Base-by-base conservation (phyloP, 2,888 invertebrate genomes). In the Mesorhabditis belari region DNA sequence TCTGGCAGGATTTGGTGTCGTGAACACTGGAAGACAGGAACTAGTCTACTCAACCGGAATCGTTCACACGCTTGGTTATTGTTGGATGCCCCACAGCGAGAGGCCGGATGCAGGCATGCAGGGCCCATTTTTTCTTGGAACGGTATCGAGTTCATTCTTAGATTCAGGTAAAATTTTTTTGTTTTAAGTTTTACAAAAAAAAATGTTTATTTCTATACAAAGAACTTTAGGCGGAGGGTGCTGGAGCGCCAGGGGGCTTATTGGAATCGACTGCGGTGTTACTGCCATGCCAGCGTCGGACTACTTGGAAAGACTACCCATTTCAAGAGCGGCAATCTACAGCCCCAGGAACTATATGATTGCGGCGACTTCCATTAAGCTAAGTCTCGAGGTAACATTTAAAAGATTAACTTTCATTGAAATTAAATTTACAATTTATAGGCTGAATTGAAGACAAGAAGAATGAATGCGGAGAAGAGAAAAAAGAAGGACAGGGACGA, bases 131-230 rank as follows among this genome's bases (percentile, higher is more conserved):
- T 65, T 67, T 65, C 55, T 67, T 58, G 67, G 67, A 2, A 67
- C 55, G 26, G 3, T 66, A 52, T 24, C 1, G 58, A 67, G 61
- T 69, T 56, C 58, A 26, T 44, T 60, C 49, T 66, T 66, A 49
- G 67, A 64, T 63, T 67, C 67, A 61, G 67, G 67, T 67, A 69
- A 67, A 58, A 55, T 61, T 65, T 60, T 63, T 61, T 64, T 29
- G 56, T 69, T 60, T 63, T 68, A 53, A 57, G 35, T 69, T n/a
- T n/a, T n/a, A n/a, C n/a, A n/a, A n/a, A n/a, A n/a, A n/a, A n/a
- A n/a, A n/a, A n/a, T n/a, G n/a, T n/a, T n/a, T n/a, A n/a, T n/a
- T n/a, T n/a, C 58, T 65, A 65, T 64, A 61, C 52, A 69, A 64
- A 66, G 63, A 69, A 51, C 64, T 67, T 64, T 65, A 67, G 67